phyloP scores from a whole-genome alignment of 2,113 vertebrate species.

The Chloroceryle aenea region DNA sequence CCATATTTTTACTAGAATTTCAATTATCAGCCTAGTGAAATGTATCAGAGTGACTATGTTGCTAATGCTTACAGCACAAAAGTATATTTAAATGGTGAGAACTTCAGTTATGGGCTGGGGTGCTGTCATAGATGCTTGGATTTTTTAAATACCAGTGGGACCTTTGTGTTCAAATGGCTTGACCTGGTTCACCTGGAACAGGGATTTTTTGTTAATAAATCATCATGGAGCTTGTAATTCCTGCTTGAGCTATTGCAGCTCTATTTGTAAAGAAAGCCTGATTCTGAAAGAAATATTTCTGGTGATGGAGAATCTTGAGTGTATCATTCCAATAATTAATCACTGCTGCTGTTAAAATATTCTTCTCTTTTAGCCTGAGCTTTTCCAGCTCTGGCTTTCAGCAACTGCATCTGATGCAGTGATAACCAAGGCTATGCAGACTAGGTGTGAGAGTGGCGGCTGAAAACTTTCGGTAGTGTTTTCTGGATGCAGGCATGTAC shows the following conservation, averaged over 20 bases:
- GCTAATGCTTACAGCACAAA: not conserved
- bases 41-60: not conserved
- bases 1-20: not conserved
- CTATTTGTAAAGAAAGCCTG: not conserved
- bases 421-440: not conserved
- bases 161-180: not conserved
- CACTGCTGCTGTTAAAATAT: not conserved
- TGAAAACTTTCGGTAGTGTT: not conserved
- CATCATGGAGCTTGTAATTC: not conserved
- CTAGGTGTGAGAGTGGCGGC: not conserved
- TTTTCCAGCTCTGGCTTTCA: not conserved
- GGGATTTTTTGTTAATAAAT: not conserved
- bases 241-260: not conserved
- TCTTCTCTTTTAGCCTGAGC: not conserved
- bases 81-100: not conserved
- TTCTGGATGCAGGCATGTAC: not conserved
- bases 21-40: conserved; percentile 6
- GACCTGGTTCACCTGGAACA: not conserved
- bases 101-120: not conserved
- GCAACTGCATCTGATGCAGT: not conserved
- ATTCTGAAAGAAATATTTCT: not conserved
- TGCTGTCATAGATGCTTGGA: not conserved
- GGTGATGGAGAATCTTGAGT: not conserved
- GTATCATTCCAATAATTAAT: not conserved
- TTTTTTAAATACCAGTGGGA: conserved; percentile 8